Evolutionary conservation across 1,140 invertebrate species (phyloP), one percentile per base, ranked within the genome.

Genomic region (Neodiprion fabricii): DNA sequence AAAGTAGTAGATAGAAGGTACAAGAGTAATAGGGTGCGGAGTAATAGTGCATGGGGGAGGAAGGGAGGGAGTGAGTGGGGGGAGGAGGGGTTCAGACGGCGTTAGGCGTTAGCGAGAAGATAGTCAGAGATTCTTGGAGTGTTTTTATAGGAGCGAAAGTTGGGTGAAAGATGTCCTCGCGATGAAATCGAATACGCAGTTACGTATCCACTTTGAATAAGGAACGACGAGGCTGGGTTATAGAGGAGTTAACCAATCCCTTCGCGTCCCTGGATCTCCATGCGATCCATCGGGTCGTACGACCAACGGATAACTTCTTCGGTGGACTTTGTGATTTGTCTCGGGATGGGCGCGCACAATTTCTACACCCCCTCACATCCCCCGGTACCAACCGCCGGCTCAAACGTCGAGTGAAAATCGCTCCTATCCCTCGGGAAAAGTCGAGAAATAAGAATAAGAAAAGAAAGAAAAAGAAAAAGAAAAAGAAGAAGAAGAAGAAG

Each of bases 1-100:
- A 74, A 67, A 76, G 72, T 66, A 66, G 72, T 28, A 67, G 75
- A 23, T 74, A 73, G 74, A 76, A 76, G 67, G 73, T 78, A 70
- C 71, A 77, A 76, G 72, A 70, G 65, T 67, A 76, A 74, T 69
- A 65, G 12, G 12, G 12, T 65, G 61, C 17, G 7, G 61, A 65
- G 12, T 14, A 14, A 14, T 17, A 17, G 61, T 65, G 61, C 61
- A 65, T 3, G 7, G 12, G 28, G 28, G 40, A 53, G 69, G 61
- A 61, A 9, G 53, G 53, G 53, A 9, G n/a, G 53, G n/a, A 9
- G 17, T 21, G 17, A 21, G 17, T 21, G 11, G 53, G n/a, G 7
- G 53, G n/a, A 61, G n/a, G n/a, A 61, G n/a, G n/a, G 53, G 53
- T 61, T 61, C 3, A 53, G n/a, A 53, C 10, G 53, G 53, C 4